These are phyloP conservation scores for Cordilura impudica DNA, from an alignment of 2,888 invertebrate species.

Conservation along the genomic window DNA sequence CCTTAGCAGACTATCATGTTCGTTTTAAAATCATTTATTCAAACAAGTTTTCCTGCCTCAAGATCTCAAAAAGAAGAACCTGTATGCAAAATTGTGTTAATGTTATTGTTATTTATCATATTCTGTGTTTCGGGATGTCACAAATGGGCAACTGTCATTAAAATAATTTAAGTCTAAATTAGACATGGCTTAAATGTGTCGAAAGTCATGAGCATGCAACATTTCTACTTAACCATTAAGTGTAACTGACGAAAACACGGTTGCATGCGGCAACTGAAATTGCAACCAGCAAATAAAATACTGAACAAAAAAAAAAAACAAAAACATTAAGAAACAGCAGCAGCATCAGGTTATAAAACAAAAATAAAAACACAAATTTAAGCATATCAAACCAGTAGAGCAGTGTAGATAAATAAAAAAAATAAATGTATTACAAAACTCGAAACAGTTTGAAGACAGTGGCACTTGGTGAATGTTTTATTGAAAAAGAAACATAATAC, in stretches of 20 bases:
- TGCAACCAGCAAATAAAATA: constrained; percentile 48
- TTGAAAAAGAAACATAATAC: constrained; percentile 44
- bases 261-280: constrained; percentile 4
- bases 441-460: constrained; percentile 47
- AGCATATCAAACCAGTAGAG: constrained; percentile 60
- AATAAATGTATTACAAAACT: constrained; percentile 30
- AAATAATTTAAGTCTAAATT: constrained; percentile 63
- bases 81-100: neutral
- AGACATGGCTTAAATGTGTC: constrained; percentile 63
- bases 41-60: neutral
- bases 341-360: constrained; percentile 54
- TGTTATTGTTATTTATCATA: constrained; percentile 37
- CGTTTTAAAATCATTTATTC: too few species aligned
- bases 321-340: neutral
- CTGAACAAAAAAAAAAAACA: neutral
- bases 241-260: constrained; percentile 62
- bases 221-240: constrained; percentile 61
- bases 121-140: constrained; percentile 51
- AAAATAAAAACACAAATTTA: constrained; percentile 48
- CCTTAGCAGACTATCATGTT: too few species aligned
- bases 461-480: constrained; percentile 60
- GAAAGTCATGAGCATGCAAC: constrained; percentile 63
- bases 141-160: constrained; percentile 62
- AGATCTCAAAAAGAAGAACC: neutral
- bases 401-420: constrained; percentile 40